Evolutionary conservation across 1,140 invertebrate species (phyloP), one percentile per base, ranked within the genome.

Genomic region (Drosophila pandora): DNA sequence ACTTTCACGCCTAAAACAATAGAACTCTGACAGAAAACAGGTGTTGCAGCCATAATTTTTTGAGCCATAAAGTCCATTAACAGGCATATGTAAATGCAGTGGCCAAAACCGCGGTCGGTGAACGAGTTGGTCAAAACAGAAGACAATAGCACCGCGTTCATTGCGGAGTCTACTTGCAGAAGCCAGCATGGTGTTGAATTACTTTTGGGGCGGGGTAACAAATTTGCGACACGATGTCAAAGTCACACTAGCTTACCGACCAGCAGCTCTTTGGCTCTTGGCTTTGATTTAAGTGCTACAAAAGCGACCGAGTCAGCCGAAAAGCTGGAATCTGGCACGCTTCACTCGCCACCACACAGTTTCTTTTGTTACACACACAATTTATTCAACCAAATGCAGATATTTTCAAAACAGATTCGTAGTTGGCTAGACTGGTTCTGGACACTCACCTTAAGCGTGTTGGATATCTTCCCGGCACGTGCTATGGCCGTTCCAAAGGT

Each of bases 401-500:
- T 23, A 34, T 56, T 34, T 55, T 1, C 10, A 8, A 17, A 43
- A 43, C 30, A 12, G 8, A 45, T 45, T 13, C 2, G 9, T 21
- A 3, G 41, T 41, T 4, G 39, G 32, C 5, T 45, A 45, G 43
- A 22, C 17, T 52, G 25, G 54, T 48, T 45, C 17, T 56, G 34
- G n/a, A 32, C 43, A 91, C 90, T 90, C 56, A 92, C 93, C 92
- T 94, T 93, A 89, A 94, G 92, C 49, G 92, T 92, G 78, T 94
- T 94, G 68, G 94, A 93, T 54, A 93, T 92, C 63, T 92, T 93
- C 2, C 93, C 94, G 10, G 93, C 93, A 64, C 93, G 93, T 21
- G 92, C 93, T 21, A 94, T 93, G 8, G 93, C 93, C 43, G 93
- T 93, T 7, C 94, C 93, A 37, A 94, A 92, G 4, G 94, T 93